Percentiles rank a stretch among this genome's conserved stretches.
These are phyloP conservation scores for Accipiter cooperii DNA, from an alignment of 2,113 vertebrate species.

Conservation along the genomic window DNA sequence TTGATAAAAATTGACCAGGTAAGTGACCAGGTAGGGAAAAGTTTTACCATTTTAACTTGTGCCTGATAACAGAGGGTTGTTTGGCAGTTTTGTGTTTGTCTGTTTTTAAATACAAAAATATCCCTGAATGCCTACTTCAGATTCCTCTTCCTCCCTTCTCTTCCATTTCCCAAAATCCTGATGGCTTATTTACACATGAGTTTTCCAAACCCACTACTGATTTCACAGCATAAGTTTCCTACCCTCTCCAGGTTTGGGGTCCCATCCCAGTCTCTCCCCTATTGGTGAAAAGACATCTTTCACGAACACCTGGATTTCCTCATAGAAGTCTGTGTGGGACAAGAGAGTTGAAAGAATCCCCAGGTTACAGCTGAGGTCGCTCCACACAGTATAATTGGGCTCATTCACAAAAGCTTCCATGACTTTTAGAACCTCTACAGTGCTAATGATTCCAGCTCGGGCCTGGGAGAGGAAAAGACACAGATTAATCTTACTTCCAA, in stretches of 20 bases:
- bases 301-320: slow-evolving; percentile 95
- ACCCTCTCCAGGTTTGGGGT: slow-evolving; percentile 93
- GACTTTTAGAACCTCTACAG: slow-evolving; percentile 94
- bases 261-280: slow-evolving; percentile 93
- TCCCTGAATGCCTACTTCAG: neutral
- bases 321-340: slow-evolving; percentile 95
- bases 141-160: neutral
- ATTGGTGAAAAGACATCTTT: slow-evolving; percentile 94
- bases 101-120: neutral
- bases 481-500: slow-evolving; percentile 36
- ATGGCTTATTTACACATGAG: neutral
- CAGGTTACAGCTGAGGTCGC: slow-evolving; percentile 98
- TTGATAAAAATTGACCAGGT: too few relatives aligned
- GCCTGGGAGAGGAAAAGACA: slow-evolving; percentile 77
- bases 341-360: slow-evolving; percentile 91
- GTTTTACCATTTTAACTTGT: neutral
- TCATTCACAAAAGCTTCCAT: slow-evolving; percentile 99
- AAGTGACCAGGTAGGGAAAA: neutral
- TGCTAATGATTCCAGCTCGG: slow-evolving; percentile 96
- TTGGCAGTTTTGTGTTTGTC: neutral
- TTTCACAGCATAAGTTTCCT: slow-evolving; percentile 7
- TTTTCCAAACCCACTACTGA: neutral
- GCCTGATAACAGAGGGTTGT: neutral
- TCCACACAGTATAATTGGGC: slow-evolving; percentile 99
- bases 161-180: neutral